Evolutionary conservation across 2,113 vertebrate genomes (phyloP), one percentile per base, ranked within the genome.

Genomic region (Chitala chitala): DNA sequence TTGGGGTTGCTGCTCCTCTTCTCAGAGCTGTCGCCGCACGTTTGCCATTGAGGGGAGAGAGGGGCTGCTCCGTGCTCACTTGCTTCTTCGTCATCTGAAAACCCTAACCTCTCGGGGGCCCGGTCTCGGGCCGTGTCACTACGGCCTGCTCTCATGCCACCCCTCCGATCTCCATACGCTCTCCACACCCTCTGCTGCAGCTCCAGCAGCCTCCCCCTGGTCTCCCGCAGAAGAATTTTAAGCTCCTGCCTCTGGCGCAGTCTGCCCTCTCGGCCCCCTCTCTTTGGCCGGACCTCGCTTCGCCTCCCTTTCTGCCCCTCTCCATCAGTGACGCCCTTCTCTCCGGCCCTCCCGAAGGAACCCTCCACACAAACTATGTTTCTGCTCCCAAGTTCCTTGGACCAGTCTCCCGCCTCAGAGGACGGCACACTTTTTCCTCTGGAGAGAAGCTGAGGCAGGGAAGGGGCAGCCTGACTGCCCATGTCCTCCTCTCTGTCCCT

Each of bases 181-280:
- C 77, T 86, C 87, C 87, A 90, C 0, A 92, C 88, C 38, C 85
- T 91, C 81, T 88, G 86, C 83, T 91, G 91, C 75, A 92, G 83
- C 26, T 87, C 86, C 66, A 87, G 83, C 65, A 92, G 84, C 59
- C 86, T 88, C 68, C 87, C 88, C 65, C 86, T 84, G 5, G 89
- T 89, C 77, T 90, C 88, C 73, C 89, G 89, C 72, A 92, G 79
- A 80, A 91, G 89, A 33, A 88, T 86, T 79, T 90, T 91, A 40
- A 92, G 79, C 82, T 91, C 89, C 74, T 86, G 87, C 58, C 82
- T 83, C 77, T 89, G 89, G 31, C 82, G 79, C 44, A 84, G 86
- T 79, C 82, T 89, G 9, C 82, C 83, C 40, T 85, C 86, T 73
- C 80, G 82, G 66, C 79, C 79, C 31, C 74, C 4, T 58, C 55